Evolutionary conservation across 2,888 invertebrate genomes (phyloP).

Genomic region (Sphinx pinastri): DNA sequence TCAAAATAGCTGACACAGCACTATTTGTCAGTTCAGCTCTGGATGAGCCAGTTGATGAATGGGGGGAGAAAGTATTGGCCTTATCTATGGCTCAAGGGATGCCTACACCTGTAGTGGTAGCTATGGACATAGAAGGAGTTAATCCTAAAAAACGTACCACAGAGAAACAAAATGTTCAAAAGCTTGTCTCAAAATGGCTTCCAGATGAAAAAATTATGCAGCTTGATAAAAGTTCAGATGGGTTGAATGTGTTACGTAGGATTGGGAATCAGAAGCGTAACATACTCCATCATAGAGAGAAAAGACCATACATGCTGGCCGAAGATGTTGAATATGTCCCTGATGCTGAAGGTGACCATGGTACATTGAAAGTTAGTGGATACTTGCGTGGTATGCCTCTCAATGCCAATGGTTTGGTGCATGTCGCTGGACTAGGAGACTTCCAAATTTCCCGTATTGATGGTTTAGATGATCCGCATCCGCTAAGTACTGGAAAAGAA

Average conservation of each 20-base stretch:
- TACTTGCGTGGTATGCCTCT: conserved; percentile 93
- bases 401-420: conserved; percentile 94
- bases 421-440: conserved; percentile 96
- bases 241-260: conserved; percentile 85
- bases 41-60: conserved; percentile 89
- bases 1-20: conserved; percentile 94
- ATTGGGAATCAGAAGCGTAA: conserved; percentile 93
- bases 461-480: conserved; percentile 87
- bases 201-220: conserved; percentile 92
- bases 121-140: conserved; percentile 90
- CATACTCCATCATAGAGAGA: conserved; percentile 87
- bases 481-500: conserved; percentile 81
- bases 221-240: conserved; percentile 90
- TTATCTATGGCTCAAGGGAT: conserved; percentile 91
- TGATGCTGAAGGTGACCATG: conserved; percentile 74
- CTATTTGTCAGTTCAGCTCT: conserved; percentile 90
- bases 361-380: conserved; percentile 92
- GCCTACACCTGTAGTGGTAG: conserved; percentile 90
- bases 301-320: conserved; percentile 92
- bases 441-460: conserved; percentile 95
- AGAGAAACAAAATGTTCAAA: conserved; percentile 87
- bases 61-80: conserved; percentile 91
- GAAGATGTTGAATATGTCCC: conserved; percentile 89
- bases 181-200: conserved; percentile 87
- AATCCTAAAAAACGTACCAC: conserved; percentile 89